Evolutionary conservation across 2,888 invertebrate genomes (phyloP), one percentile per base, ranked within the genome.

Genomic region (Spilarctia lutea): DNA sequence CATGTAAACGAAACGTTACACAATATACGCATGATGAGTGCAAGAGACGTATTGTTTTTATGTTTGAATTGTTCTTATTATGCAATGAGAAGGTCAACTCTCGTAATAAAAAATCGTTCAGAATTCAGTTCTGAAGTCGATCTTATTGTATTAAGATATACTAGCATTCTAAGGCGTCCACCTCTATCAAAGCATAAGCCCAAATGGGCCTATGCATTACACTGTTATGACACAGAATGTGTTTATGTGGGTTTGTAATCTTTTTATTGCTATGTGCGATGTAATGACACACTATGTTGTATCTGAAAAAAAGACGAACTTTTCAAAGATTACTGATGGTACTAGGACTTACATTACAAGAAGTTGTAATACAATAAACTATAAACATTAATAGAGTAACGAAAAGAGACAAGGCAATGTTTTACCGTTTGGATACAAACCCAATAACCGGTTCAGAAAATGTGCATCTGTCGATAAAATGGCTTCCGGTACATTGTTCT

Each of bases 1-100:
- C 42, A 63, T 73, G 75, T 66, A 42, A 35, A 71, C 78, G 77
- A 77, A 79, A 77, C 76, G 67, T 85, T 85, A 75, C 78, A 83
- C 84, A 78, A 85, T 75, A 60, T 52, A 35, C 60, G 72, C 71
- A 65, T 69, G 70, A 74, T 75, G 71, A 63, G 65, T 69, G 65
- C 73, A 70, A 63, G 77, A 77, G 76, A 74, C 35, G 75, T 77
- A 68, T 74, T 70, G 74, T 74, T 73, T 73, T 48, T 45, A 33
- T 69, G 65, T 71, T n/a, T 66, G 67, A 69, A 65, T 48, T 72
- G 75, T 68, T 69, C 70, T 65, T 70, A 35, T 66, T 69, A 13
- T 70, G 35, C 70, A 70, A 73, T 73, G 8, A 63, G 33, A 67
- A 48, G 48, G 20, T 48, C 18, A 18, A 20, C 7, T 48, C 20